phyloP scores from a whole-genome alignment of 2,888 invertebrate species.

The Alsophila aescularia region DNA sequence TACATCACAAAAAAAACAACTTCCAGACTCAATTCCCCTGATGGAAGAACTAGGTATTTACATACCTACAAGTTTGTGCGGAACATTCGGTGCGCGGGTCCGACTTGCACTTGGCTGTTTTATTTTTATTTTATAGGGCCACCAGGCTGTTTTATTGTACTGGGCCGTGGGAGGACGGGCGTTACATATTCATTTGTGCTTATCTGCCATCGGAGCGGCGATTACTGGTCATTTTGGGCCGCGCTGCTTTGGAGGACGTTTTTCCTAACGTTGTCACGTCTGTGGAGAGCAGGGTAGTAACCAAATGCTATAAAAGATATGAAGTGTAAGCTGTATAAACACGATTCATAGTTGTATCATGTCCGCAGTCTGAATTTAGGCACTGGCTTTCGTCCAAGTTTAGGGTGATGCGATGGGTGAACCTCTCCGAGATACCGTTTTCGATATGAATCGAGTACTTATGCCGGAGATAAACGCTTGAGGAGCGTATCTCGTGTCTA shows the following conservation, averaged over 20 bases:
- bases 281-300: constrained; percentile 50
- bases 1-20: too few species aligned
- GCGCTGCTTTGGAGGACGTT: constrained; percentile 55
- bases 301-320: constrained; percentile 61
- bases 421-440: constrained; percentile 56
- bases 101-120: too few species aligned
- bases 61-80: too few species aligned
- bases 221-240: constrained; percentile 71
- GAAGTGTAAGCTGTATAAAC: constrained; percentile 51
- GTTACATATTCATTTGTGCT: constrained; percentile 81
- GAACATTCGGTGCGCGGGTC: too few species aligned
- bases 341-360: constrained; percentile 62
- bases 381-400: constrained; percentile 73
- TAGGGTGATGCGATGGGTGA: constrained; percentile 57
- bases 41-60: too few species aligned
- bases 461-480: constrained; percentile 61
- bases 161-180: constrained; percentile 74
- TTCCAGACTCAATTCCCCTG: too few species aligned
- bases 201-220: constrained; percentile 74
- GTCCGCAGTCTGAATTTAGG: constrained; percentile 68
- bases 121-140: constrained; percentile 78
- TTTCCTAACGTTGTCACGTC: constrained; percentile 58
- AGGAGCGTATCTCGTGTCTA: constrained; percentile 52
- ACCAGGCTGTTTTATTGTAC: constrained; percentile 69
- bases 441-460: constrained; percentile 62